Base-by-base conservation (phyloP, 2,797 vertebrate genomes). In the Pelodytes ibericus region DNA sequence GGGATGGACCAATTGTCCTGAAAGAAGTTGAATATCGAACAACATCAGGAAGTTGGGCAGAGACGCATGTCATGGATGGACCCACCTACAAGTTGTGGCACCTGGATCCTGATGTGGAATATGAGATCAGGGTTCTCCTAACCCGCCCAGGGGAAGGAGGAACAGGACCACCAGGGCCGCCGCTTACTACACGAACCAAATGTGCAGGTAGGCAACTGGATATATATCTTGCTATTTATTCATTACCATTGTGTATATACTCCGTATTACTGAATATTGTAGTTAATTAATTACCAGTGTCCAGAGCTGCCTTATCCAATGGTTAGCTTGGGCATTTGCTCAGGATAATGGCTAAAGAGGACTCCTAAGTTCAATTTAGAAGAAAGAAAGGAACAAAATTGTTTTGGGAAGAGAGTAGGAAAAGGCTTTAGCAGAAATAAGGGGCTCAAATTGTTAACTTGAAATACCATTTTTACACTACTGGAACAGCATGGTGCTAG, bases 41-140 rank as follows among this genome's bases (percentile, higher is more conserved):
- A 18, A 98, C 96, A 3, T 94, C 95, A 0, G 97, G 97, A 18
- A 97, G 96, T 74, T 98, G 96, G 97, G 96, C 94, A 0, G 97
- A 99, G 89, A 97, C 95, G 0, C 95, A 98, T 68, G 95, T 97
- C 0, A 96, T 99, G 0, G 96, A 99, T 80, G 92, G 96, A 0
- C 94, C 96, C 44, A 98, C 95, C 66, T 99, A 99, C 69, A 99
- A 99, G 58, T 91, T 99, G 26, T 98, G 97, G 96, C 96, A 99
- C 61, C 82, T 99, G 88, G 97, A 99, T 79, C 97, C 97, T 0
- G 97, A 98, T 0, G 95, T 98, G 88, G 96, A 98, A 83, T 99
- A 99, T 0, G 96, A 99, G 91, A 98, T 99, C 83, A 94, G 97
- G 1, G 96, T 99, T 47, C 88, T 98, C 61, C 92, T 98, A 64